phyloP scores from a whole-genome alignment of 1,140 invertebrate genomes.

The Heliconius himera region DNA sequence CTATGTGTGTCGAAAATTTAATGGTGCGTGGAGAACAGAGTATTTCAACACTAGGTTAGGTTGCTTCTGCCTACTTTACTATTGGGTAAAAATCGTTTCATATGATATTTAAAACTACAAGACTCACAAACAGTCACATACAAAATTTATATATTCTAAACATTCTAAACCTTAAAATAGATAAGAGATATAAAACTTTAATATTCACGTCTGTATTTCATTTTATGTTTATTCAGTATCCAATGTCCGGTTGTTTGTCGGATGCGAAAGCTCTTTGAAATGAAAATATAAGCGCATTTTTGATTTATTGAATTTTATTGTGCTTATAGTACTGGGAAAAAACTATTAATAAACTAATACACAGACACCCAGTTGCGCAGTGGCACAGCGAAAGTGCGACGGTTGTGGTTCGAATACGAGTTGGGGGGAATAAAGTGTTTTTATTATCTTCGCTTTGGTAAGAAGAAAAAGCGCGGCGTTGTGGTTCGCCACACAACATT shows the following conservation, averaged over 20 bases:
- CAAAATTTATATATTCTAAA: background rate
- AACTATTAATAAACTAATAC: background rate
- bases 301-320: background rate
- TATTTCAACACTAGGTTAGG: too few species aligned
- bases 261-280: background rate
- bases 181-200: background rate
- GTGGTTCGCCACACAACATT: background rate
- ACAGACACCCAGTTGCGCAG: too few species aligned
- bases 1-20: too few species aligned
- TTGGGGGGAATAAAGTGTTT: background rate
- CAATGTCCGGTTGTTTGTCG: constrained; percentile 3
- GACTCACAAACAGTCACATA: too few species aligned
- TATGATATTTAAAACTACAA: too few species aligned
- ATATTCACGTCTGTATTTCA: background rate
- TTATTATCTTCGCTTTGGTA: background rate
- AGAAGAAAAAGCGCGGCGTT: background rate
- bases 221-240: background rate
- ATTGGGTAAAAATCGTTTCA: too few species aligned
- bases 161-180: background rate
- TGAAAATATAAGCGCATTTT: background rate
- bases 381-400: too few species aligned
- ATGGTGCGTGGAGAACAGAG: too few species aligned
- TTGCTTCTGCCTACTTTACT: too few species aligned
- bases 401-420: background rate
- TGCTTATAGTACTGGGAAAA: background rate